Base-by-base conservation (phyloP, 2,113 vertebrate species). In the Xiphorhynchus elegans region DNA sequence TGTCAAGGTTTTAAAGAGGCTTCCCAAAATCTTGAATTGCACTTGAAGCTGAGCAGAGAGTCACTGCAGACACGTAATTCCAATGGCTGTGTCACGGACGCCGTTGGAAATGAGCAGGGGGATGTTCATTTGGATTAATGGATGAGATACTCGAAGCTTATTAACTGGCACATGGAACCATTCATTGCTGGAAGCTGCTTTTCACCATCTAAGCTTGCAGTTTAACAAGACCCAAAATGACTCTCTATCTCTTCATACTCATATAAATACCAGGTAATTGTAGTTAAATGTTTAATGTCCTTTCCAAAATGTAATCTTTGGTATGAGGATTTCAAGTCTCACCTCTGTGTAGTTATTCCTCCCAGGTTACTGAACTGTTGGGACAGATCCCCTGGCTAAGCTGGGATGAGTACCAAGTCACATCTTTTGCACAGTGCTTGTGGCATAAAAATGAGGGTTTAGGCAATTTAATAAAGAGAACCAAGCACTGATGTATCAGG, bases 121-220 rank as follows among this genome's bases (percentile, higher is more conserved):
- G 60, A 59, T 94, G 37, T 89, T 94, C 50, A 4, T 62, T 93
- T 46, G 63, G 86, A 90, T 95, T 95, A 94, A 91, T 94, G 77
- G 77, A 60, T 72, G 59, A 75, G 92, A 73, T 88, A 77, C 90
- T 93, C 42, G 73, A 92, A 97, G 79, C 85, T 86, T 90, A 94
- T 95, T 96, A 96, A 88, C 81, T 88, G 85, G 59, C 92, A 92
- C 95, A 92, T 93, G 92, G 96, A 90, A 93, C 86, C 63, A 49
- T 83, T 76, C 73, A 50, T 74, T 0, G 6, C 68, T 78, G 84
- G 80, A 96, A 95, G 77, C 84, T 84, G 69, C 90, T 96, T 93
- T 97, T 62, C 73, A 23, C 0, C n/a, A 70, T 77, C 33, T 93
- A 90, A 92, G 72, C 60, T 72, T 3, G 4, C 49, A 89, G 37